Conservation (phyloP, 2,797 vertebrate species). For the Chiropotes sagulatus region DNA sequence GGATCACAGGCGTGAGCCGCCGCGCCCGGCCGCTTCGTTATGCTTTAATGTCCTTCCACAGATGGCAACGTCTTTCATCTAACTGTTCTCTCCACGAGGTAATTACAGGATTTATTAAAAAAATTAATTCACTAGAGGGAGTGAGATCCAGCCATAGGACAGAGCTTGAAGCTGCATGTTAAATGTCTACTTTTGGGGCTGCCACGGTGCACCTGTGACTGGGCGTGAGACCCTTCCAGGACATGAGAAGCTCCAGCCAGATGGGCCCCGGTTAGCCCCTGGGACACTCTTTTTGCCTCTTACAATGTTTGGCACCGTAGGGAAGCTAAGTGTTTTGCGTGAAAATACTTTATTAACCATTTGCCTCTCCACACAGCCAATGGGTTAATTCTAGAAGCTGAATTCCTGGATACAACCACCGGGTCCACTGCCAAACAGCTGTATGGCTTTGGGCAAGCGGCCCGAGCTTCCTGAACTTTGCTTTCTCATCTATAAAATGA, state of each 20-base stretch:
- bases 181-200: background rate
- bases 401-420: background rate
- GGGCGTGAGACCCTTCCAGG: background rate
- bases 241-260: background rate
- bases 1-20: too few species aligned
- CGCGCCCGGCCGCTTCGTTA: rapidly evolving
- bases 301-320: background rate
- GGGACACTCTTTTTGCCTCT: background rate
- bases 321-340: background rate
- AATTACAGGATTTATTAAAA: background rate
- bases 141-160: background rate
- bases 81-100: background rate
- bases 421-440: too few species aligned
- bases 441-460: background rate
- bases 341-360: background rate
- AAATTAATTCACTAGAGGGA: background rate
- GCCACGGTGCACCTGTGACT: background rate
- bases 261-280: background rate
- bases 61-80: background rate
- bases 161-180: background rate
- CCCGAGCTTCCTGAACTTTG: background rate
- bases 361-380: background rate
- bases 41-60: background rate
- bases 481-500: background rate
- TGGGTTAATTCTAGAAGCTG: background rate